Evolutionary conservation across 2,888 invertebrate genomes (phyloP), one percentile per base, ranked within the genome.

Genomic region (Gastracanthus pulcherrimus): DNA sequence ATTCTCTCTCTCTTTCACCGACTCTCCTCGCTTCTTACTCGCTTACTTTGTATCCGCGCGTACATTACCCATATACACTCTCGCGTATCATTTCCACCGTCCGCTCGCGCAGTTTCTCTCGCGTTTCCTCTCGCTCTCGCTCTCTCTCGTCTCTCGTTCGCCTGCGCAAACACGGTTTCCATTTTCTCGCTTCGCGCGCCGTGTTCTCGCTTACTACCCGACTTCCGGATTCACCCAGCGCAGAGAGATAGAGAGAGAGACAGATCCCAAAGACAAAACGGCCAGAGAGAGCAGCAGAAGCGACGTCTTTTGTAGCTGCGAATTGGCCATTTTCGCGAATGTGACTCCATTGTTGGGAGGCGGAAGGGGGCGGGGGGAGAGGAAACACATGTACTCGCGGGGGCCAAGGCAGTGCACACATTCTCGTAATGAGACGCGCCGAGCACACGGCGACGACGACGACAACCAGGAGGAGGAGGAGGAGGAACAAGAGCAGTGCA

Each of bases 101-200:
- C 31, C 38, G 36, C 58, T 66, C 16, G 48, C 45, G 3, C 41
- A 9, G n/a, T 60, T 60, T 38, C 60, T 60, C 41, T 38, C n/a
- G n/a, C n/a, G n/a, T n/a, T n/a, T n/a, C n/a, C n/a, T 9, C 19
- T 6, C 55, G 23, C n/a, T n/a, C n/a, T n/a, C n/a, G n/a, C 62
- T 45, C 31, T 62, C 13, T 23, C 19, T 11, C 51, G 9, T 66
- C 38, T 9, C 23, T 60, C 69, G 11, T 76, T 60, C 62, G 77
- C 48, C 48, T 51, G 71, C 62, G 51, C 70, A 77, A 64, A 77
- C 70, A 64, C 29, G 62, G 48, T 77, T 71, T 77, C 29, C 60
- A 77, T 77, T 77, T 67, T 70, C 69, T 58, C 77, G 23, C 29
- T 38, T n/a, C 51, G 31, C n/a, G 36, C 36, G 31, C 31, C 58